Evolutionary conservation across 30 jellyfish, hydroid and myxozoan genomes (phyloP).

Genomic region (Cassiopea andromeda): DNA sequence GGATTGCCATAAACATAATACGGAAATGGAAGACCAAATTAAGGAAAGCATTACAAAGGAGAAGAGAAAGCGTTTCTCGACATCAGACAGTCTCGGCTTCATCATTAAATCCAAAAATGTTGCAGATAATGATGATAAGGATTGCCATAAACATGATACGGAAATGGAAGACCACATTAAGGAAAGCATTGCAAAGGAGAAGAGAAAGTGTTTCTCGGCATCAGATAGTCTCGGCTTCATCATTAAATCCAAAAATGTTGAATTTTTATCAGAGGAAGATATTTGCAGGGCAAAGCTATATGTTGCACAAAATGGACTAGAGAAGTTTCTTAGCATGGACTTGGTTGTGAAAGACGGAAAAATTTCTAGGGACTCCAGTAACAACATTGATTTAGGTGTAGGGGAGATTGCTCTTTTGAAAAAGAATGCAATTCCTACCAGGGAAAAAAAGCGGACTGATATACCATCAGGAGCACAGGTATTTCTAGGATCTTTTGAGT

Average conservation of each 20-base stretch:
- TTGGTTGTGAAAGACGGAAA: constrained; percentile 20
- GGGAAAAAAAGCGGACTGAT: not conserved
- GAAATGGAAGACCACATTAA: not conserved
- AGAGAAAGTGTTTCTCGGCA: constrained; percentile 50
- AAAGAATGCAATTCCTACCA: not conserved
- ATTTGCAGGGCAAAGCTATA: constrained; percentile 18
- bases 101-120: not conserved
- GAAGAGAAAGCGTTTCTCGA: constrained; percentile 46
- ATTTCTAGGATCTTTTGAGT: too few species aligned
- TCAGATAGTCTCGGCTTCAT: constrained; percentile 12
- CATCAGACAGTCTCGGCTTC: constrained; percentile 17
- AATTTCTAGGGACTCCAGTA: not conserved
- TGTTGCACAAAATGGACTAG: constrained; percentile 33
- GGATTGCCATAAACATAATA: not conserved
- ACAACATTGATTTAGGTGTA: not conserved
- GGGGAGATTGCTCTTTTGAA: not conserved
- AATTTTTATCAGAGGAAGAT: constrained; percentile 47
- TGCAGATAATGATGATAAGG: not conserved
- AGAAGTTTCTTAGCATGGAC: constrained; percentile 54
- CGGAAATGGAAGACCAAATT: not conserved
- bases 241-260: constrained; percentile 36
- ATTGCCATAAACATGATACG: not conserved
- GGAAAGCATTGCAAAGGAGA: not conserved
- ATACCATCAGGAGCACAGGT: constrained; percentile 63
- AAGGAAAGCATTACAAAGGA: not conserved